A percentile compares a stretch with the other conserved stretches of the same genome.
These are phyloP conservation scores for Indri indri DNA, from an alignment of 2,113 vertebrate species.

Conservation along the genomic window DNA sequence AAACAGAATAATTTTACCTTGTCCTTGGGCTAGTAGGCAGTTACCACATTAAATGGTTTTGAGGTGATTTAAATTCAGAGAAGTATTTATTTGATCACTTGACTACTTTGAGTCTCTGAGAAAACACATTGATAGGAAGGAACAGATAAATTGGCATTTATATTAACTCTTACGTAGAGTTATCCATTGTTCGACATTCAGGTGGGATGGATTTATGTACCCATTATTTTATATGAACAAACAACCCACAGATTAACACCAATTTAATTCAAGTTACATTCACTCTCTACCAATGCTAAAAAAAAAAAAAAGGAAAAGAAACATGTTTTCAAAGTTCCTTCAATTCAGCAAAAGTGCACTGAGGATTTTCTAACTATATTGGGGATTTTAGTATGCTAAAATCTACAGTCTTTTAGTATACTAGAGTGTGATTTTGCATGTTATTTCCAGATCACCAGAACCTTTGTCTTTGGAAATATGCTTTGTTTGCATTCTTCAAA, in stretches of 20 bases:
- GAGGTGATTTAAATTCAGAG: constrained; percentile 25
- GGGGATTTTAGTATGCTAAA: neutral
- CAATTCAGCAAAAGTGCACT: neutral
- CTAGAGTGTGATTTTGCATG: neutral
- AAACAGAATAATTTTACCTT: neutral
- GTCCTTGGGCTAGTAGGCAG: neutral
- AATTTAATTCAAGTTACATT: constrained; percentile 26
- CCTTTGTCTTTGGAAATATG: neutral
- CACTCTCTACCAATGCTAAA: neutral
- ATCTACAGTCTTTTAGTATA: neutral
- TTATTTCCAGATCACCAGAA: neutral
- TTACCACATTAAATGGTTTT: neutral
- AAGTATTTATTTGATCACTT: neutral
- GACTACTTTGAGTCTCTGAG: neutral
- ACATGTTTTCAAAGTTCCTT: neutral
- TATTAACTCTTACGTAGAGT: neutral
- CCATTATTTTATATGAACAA: neutral
- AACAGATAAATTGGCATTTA: constrained; percentile 6
- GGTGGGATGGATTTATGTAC: neutral
- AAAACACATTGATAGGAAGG: neutral
- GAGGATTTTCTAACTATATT: neutral
- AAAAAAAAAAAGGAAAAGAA: neutral
- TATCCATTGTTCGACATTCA: neutral
- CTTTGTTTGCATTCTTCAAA: constrained; percentile 1
- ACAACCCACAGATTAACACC: neutral